Evolutionary conservation across 2,888 invertebrate genomes (phyloP).

Genomic region (Polyommatus icarus): DNA sequence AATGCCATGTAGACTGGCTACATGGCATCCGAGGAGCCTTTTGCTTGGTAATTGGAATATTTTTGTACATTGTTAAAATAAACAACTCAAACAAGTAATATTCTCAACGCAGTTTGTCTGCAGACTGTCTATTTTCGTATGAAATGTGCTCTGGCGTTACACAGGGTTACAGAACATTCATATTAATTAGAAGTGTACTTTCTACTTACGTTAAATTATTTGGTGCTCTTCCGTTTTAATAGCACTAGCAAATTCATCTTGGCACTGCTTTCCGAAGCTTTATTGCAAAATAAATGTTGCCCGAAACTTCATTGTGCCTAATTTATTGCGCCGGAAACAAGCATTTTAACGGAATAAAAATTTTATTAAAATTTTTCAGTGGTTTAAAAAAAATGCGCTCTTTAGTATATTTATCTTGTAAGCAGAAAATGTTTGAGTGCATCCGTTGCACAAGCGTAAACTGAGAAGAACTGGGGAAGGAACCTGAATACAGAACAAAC

Average conservation of each 20-base stretch:
- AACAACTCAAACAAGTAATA: slow-evolving; percentile 4
- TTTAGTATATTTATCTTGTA: too few relatives aligned
- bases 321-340: not conserved
- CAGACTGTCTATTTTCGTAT: not conserved
- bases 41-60: slow-evolving; percentile 21
- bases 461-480: not conserved
- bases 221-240: not conserved
- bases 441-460: not conserved
- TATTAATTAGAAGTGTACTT: not conserved
- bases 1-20: not conserved
- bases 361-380: too few relatives aligned
- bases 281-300: not conserved
- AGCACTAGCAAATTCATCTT: not conserved
- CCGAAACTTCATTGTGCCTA: not conserved
- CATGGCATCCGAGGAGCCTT: slow-evolving; percentile 5
- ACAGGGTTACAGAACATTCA: not conserved
- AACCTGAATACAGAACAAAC: not conserved
- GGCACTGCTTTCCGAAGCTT: not conserved
- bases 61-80: slow-evolving; percentile 22
- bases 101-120: not conserved
- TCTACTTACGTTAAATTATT: not conserved
- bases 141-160: not conserved
- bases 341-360: too few relatives aligned
- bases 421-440: not conserved
- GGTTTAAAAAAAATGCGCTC: too few relatives aligned